Evolutionary conservation across 2,888 invertebrate genomes (phyloP), one percentile per base, ranked within the genome.

Genomic region (Euphydryas editha): DNA sequence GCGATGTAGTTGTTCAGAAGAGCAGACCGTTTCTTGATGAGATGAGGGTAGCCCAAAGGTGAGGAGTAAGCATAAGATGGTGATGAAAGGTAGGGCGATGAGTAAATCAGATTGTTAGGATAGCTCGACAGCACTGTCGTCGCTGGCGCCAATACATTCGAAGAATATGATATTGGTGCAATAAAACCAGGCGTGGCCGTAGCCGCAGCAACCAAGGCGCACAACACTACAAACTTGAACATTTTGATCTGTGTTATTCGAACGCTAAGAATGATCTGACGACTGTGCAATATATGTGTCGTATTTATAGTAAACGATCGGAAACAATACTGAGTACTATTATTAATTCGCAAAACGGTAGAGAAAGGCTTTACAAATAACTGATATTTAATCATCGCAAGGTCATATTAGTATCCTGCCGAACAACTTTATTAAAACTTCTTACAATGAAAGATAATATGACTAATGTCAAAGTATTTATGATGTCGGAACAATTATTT

Each of bases 161-260:
- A 69, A 4, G 85, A 79, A 59, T 85, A 82, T 6, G 78, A 57
- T 51, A 81, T 71, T 13, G 80, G 81, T n/a, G 67, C 11, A 76
- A 73, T 24, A 49, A 78, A 21, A 37, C 78, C 75, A 8, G 88
- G 88, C 69, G 84, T 81, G 72, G 94, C 94, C 61, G 87, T 78
- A 73, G 87, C 94, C 75, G 92, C 86, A 75, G 94, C 94, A 76
- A 94, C 78, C 77, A 94, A 85, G 83, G 93, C 93, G 81, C 90
- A 94, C 92, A 95, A 91, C 79, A 93, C 93, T 86, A 94, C 92
- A 85, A 90, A 75, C 79, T 90, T 92, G 79, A 83, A 90, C 91
- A 93, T 93, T 76, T 81, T 88, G 84, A 82, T 84, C 79, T 86
- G 81, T 85, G 86, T 88, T 85, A n/a, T 75, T 83, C 79, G 77